Conservation (phyloP, 2,797 vertebrate genomes). For the Malurus splendens region DNA sequence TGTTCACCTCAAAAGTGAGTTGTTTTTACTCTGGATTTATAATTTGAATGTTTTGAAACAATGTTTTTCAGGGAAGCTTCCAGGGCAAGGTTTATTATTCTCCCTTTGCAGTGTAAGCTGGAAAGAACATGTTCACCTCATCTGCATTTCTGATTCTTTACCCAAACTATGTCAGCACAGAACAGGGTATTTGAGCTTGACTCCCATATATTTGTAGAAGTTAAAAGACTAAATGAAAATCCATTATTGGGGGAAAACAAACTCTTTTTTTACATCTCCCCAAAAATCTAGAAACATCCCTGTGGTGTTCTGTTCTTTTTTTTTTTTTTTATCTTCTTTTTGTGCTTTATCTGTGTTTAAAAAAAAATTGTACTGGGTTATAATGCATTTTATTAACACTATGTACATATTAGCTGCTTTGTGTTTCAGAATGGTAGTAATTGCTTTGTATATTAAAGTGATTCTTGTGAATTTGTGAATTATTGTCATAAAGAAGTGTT, state of each 20-base stretch:
- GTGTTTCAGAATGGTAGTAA: conserved; percentile 77
- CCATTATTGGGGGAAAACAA: conserved; percentile 34
- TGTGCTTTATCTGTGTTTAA: conserved; percentile 69
- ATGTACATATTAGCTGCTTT: conserved; percentile 81
- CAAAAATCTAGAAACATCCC: conserved; percentile 63
- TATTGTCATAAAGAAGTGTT: conserved; percentile 77
- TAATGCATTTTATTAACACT: conserved; percentile 79
- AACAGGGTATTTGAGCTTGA: conserved; percentile 68
- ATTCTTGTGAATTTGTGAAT: conserved; percentile 82
- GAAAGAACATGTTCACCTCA: conserved; percentile 55
- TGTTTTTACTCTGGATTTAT: conserved; percentile 45
- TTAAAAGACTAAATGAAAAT: conserved; percentile 61
- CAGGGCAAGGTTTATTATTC: conserved; percentile 28
- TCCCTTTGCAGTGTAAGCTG: conserved; percentile 50
- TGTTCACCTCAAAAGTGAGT: conserved; percentile 25
- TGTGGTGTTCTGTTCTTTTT: conserved; percentile 3
- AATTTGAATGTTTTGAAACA: conserved; percentile 57
- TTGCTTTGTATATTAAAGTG: conserved; percentile 83
- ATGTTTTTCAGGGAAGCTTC: conserved; percentile 68
- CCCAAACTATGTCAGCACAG: conserved; percentile 67
- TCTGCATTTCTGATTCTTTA: conserved; percentile 47
- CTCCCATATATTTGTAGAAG: conserved; percentile 61
- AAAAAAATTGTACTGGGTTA: conserved; percentile 69
- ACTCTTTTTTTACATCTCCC: conserved; percentile 55
- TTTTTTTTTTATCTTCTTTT: neutral